Base-by-base conservation (phyloP, 2,113 vertebrate genomes). In the Garra rufa region DNA sequence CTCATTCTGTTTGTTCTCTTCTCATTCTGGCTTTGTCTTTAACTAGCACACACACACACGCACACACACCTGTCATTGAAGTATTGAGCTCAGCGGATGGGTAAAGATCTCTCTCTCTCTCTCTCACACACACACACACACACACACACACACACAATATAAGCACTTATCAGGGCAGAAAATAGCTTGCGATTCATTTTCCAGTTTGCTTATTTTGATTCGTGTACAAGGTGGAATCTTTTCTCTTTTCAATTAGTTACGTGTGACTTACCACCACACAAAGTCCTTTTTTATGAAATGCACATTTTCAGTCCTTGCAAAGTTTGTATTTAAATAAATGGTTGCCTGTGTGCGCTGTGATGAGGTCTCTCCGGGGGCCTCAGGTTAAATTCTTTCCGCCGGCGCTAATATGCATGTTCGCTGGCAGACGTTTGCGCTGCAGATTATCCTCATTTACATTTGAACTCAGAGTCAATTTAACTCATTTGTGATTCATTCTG, bases 151-250 rank as follows among this genome's bases (percentile, higher is more conserved):
- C 13, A 67, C 24, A 69, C 59, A 61, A 74, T 82, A 52, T 78
- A 73, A 46, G 57, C 11, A 46, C 43, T 71, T 74, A 85, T 83
- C 75, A 85, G 48, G 59, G 76, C 34, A 17, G 77, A 84, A 84
- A 88, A 88, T 61, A 88, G 65, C 82, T 76, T 19, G 21, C 65
- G 50, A 21, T 26, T 88, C 67, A 84, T 80, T 83, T 52, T 82
- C 30, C 41, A 24, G 4, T 41, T 57, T 73, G 44, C 52, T 73
- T 80, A 48, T 79, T 85, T 83, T 17, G 9, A 61, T 30, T 59
- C 24, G 5, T 14, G 26, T 69, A 65, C 61, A 69, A 77, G 24
- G 80, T 55, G 61, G 44, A 57, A 77, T 46, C 55, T 70, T 15
- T 44, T 30, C 41, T 34, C 44, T 71, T 86, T 83, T 78, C 81